Conservation (phyloP, 2,888 invertebrate genomes). For the Coremacera marginata region DNA sequence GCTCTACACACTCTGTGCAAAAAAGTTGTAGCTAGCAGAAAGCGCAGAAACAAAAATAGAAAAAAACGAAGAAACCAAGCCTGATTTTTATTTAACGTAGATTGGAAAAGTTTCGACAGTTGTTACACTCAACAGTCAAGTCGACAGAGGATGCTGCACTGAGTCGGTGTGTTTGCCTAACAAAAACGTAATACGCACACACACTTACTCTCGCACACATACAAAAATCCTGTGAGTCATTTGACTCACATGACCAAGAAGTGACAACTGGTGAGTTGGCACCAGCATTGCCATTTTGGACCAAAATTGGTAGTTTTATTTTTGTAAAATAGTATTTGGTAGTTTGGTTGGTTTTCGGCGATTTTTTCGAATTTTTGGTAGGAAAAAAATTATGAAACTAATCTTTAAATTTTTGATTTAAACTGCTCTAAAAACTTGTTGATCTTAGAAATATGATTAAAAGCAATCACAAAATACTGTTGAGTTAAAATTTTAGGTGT, state of each 20-base stretch:
- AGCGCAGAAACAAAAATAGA: neutral
- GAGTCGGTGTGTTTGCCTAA: neutral
- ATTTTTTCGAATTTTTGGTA: no score
- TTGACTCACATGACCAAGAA: neutral
- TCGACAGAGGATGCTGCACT: neutral
- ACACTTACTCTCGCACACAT: neutral
- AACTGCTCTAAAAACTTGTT: no score
- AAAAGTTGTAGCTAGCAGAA: neutral
- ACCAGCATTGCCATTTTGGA: no score
- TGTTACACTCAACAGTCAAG: conserved; percentile 17
- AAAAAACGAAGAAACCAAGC: conserved; percentile 12
- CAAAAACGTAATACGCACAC: neutral
- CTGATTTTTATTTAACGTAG: conserved; percentile 61
- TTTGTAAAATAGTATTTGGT: no score
- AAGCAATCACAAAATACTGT: no score
- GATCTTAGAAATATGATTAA: no score
- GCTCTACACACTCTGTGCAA: neutral
- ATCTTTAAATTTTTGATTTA: no score
- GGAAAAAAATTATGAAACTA: no score
- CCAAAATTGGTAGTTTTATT: no score
- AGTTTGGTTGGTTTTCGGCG: no score
- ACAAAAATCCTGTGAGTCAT: neutral
- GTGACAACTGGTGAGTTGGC: neutral
- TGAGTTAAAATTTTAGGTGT: no score
- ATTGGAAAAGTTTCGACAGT: conserved; percentile 64